Percentiles rank a stretch among this genome's conserved stretches.
phyloP scores from a whole-genome alignment of 1,140 invertebrate genomes.

The Sogatella furcifera region DNA sequence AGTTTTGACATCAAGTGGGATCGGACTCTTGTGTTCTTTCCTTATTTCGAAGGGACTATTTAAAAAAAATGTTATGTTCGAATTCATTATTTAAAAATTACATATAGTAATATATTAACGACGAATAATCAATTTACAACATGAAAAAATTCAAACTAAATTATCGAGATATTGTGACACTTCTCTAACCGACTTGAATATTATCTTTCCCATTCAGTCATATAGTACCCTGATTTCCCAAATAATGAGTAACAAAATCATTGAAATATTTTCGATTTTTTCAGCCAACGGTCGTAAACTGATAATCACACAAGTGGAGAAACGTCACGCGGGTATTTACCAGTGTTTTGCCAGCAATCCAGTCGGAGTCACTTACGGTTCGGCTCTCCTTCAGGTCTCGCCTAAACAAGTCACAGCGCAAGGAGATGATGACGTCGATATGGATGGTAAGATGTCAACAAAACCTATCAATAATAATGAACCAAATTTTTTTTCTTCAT shows the following conservation, averaged over 20 bases:
- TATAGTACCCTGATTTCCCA: not conserved
- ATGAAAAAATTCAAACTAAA: too few relatives aligned
- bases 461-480: not conserved
- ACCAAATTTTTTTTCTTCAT: too few relatives aligned
- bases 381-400: conserved; percentile 54
- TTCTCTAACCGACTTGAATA: too few relatives aligned
- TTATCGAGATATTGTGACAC: too few relatives aligned
- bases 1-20: too few relatives aligned
- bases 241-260: not conserved
- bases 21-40: too few relatives aligned
- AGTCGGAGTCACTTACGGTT: conserved; percentile 54
- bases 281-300: conserved; percentile 37
- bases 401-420: conserved; percentile 55
- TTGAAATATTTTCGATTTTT: not conserved
- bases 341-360: conserved; percentile 79
- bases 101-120: too few relatives aligned
- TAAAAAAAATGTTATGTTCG: too few relatives aligned
- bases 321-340: conserved; percentile 74
- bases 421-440: not conserved
- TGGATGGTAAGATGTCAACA: not conserved
- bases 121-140: too few relatives aligned
- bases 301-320: conserved; percentile 55
- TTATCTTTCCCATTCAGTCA: too few relatives aligned
- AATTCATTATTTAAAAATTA: too few relatives aligned
- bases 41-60: too few relatives aligned